phyloP scores from a whole-genome alignment of 2,113 vertebrate species.

The Misgurnus mizolepis region DNA sequence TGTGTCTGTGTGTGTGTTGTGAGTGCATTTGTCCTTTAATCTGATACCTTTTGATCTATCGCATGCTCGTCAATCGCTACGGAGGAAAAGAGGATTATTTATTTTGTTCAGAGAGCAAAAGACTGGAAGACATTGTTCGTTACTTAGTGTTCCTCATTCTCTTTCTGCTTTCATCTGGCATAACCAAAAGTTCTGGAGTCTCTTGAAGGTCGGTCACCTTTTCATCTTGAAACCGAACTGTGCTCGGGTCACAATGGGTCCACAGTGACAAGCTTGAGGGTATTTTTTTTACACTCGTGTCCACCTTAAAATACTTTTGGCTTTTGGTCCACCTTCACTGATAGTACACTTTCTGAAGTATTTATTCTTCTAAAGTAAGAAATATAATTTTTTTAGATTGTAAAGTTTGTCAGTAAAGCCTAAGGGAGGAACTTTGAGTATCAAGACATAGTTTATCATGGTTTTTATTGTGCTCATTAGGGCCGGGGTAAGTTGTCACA shows the following conservation, averaged over 20 bases:
- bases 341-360: too few species aligned
- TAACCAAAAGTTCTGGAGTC: not conserved
- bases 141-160: constrained; percentile 28
- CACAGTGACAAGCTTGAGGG: not conserved
- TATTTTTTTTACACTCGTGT: too few species aligned
- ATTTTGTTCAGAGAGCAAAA: constrained; percentile 41
- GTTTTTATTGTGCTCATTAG: too few species aligned
- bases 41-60: constrained; percentile 75
- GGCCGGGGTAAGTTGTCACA: too few species aligned
- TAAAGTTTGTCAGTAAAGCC: too few species aligned
- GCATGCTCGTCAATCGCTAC: constrained; percentile 63
- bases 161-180: constrained; percentile 16
- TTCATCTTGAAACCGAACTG: not conserved
- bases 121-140: constrained; percentile 39
- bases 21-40: constrained; percentile 60
- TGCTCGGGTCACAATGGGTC: not conserved
- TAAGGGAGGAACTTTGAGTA: too few species aligned
- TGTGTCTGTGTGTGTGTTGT: constrained; percentile 53
- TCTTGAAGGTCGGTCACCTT: not conserved
- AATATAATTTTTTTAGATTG: too few species aligned
- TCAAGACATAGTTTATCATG: too few species aligned
- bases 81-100: constrained; percentile 66
- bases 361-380: too few species aligned
- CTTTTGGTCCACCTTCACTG: too few species aligned
- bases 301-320: too few species aligned